Evolutionary conservation across 1,140 invertebrate genomes (phyloP), one percentile per base, ranked within the genome.

Genomic region (Sipha flava): DNA sequence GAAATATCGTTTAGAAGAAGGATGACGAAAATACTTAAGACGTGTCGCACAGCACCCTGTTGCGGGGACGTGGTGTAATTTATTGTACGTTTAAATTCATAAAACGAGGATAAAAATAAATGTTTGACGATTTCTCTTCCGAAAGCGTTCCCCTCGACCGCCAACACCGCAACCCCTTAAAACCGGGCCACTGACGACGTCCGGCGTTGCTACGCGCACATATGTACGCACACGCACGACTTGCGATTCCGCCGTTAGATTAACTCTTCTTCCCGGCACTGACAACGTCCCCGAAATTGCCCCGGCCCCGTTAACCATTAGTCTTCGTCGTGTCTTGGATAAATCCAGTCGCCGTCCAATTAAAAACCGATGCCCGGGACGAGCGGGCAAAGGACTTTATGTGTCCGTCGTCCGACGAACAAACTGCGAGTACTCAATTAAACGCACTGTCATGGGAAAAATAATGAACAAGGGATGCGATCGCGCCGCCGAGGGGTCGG

Each of bases 311-410:
- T n/a, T n/a, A 29, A 57, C 52, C 49, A 77, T 77, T 59, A 59
- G 73, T 77, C 73, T 59, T 59, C 72, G 73, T 77, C 73, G n/a
- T n/a, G n/a, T 21, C 6, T 18, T 37, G 73, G 49, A 77, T 37
- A 59, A 75, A 75, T 75, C 72, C 49, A 57, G 73, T 40, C 34
- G 37, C 29, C 73, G 73, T 77, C 73, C 73, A 77, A 77, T 77
- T 59, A 77, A 77, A 77, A 77, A 59, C 52, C 23, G 52, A 77
- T 59, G 52, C 9, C n/a, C n/a, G 47, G 29, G 37, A n/a, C 29
- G 18, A 47, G 23, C 23, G 68, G 26, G 43, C 14, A 47, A 37
- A 72, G 47, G 72, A 54, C 34, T 77, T 47, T 49, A 40, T 45
- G 66, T 45, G 34, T 43, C 52, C 73, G 9, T 34, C 73, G 9